Base-by-base conservation (phyloP, 2,797 vertebrate species). In the Ataeniobius toweri region DNA sequence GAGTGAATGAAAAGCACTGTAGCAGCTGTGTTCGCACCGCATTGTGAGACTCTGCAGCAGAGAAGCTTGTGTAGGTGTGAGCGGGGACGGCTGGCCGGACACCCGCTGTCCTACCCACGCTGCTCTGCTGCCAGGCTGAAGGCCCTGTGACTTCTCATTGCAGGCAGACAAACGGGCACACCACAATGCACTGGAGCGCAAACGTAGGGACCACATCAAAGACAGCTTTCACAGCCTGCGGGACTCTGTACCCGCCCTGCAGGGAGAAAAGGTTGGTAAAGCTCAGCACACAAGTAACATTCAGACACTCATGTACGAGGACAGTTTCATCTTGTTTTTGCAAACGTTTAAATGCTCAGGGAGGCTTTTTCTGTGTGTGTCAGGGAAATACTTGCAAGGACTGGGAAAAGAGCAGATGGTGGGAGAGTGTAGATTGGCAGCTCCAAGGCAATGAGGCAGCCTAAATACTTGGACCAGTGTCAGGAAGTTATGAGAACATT, bases 141-240 rank as follows among this genome's bases (percentile, higher is more conserved):
- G 89, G 87, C 87, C 82, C 22, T 93, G 90, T 94, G 89, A 86
- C 89, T 95, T 91, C 56, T 95, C 89, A 69, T 94, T 94, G 80
- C 95, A 99, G 98, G 98, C 98, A 86, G 98, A 99, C 95, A 99
- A 99, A 96, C 96, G 98, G 91, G 98, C 98, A 92, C 98, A 99
- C 85, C 98, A 99, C 94, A 99, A 99, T 91, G 98, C 98, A 81
- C 96, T 99, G 97, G 98, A 99, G 95, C 97, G 98, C 91, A 99
- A 99, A 86, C 98, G 98, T 91, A 97, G 98, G 96, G 98, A 99
- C 96, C 98, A 99, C 96, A 99, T 99, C 96, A 99, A 99, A 96
- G 98, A 99, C 96, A 99, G 98, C 94, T 99, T 99, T 95, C 98
- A 99, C 95, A 98, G 98, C 96, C 95, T 99, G 88, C 97, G 98